Base-by-base conservation (phyloP, 2,888 invertebrate species). In the Anagyrus pseudococci region DNA sequence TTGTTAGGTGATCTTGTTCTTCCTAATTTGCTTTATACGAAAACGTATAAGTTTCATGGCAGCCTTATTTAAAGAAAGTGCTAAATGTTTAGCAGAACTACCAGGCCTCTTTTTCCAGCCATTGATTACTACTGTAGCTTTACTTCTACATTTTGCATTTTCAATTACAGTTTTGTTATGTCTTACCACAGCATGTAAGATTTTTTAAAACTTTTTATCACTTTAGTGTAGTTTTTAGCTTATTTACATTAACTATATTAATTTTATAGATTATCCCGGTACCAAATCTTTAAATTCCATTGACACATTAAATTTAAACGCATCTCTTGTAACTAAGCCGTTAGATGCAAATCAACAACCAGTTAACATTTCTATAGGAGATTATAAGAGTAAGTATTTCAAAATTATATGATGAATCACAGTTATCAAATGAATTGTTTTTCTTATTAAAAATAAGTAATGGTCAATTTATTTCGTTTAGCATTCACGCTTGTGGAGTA, bases 131-230 rank as follows among this genome's bases (percentile, higher is more conserved):
- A 94, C 95, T 78, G 72, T 91, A 66, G 86, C 91, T 63, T 84
- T 97, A 0, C 81, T 91, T 22, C 75, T 88, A 54, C 95, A 96
- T 80, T 89, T 95, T 71, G 82, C 89, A 65, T 93, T 93, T 82
- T 97, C 96, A 96, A 85, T 94, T 15, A 83, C 88, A 62, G 91
- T 96, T 57, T 88, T 96, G 77, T 89, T 95, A 25, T 91, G 89
- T 77, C 83, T 94, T 59, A 91, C 91, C n/a, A 94, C 94, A 26
- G 91, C 94, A 10, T 93, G 93, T 85, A 87, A 89, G 81, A 7
- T 29, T 4, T 29, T 29, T 87, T 2, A 43, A 22, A 50, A 20
- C 23, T 17, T 60, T 43, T 41, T 41, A 15, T 41, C 4, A 41
- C 33, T 33, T 33, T 33, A 33, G n/a, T 13, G 33, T 8, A 1